These are phyloP conservation scores for Phymastichus coffea DNA, from an alignment of 1,140 invertebrate genomes.

Conservation along the genomic window DNA sequence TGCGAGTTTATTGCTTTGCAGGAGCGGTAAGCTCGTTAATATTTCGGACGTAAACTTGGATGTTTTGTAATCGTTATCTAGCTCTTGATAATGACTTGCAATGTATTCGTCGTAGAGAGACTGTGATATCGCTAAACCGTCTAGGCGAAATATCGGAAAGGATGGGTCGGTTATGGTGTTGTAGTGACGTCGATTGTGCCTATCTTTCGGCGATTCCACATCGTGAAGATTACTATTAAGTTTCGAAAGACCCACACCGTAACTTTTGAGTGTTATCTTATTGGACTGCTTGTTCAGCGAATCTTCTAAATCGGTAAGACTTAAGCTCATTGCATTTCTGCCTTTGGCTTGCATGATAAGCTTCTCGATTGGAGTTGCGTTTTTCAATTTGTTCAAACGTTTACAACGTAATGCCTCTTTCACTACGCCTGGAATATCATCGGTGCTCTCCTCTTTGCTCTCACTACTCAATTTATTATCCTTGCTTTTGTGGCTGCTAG, in stretches of 20 bases:
- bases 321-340: constrained; percentile 52
- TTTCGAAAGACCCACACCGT: constrained; percentile 50
- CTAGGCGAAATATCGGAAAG: constrained; percentile 72
- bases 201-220: constrained; percentile 34
- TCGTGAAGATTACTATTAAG: constrained; percentile 45
- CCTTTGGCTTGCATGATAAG: constrained; percentile 28
- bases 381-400: constrained; percentile 50
- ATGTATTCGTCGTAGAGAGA: constrained; percentile 71
- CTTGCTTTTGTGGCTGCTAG: not conserved
- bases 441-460: constrained; percentile 14
- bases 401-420: constrained; percentile 53
- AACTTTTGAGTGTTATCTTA: constrained; percentile 43
- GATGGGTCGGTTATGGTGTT: constrained; percentile 76
- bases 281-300: constrained; percentile 33
- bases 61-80: constrained; percentile 16
- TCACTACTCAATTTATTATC: not conserved
- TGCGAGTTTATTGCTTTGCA: not conserved
- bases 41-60: not conserved
- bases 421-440: constrained; percentile 53
- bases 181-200: constrained; percentile 42
- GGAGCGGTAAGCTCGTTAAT: not conserved
- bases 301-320: constrained; percentile 46
- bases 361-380: constrained; percentile 32
- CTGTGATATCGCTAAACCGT: constrained; percentile 72
- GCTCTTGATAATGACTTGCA: constrained; percentile 42